Evolutionary conservation across 2,113 vertebrate genomes (phyloP), one percentile per base, ranked within the genome.

Genomic region (Stercorarius parasiticus): DNA sequence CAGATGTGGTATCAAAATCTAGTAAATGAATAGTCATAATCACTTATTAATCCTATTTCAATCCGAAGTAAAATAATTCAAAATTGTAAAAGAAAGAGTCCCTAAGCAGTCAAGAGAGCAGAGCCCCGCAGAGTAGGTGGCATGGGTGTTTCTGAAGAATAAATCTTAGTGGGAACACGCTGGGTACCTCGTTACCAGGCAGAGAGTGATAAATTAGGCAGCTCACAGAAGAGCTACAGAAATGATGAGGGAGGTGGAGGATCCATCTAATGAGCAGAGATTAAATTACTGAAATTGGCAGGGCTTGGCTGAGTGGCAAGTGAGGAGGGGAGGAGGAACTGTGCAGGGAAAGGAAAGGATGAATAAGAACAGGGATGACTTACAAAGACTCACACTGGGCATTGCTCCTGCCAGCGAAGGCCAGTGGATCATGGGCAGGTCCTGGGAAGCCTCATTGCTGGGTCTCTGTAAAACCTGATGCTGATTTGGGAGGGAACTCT

Each of bases 231-330:
- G 91, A 97, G 91, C 81, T 80, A 64, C 91, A 95, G 96, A 72
- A 97, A 94, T 95, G 85, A 95, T 88, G 96, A 97, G 89, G 81
- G 90, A 95, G 96, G 97, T 95, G 94, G 95, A 95, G 89, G 91
- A 95, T 77, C 94, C 56, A 61, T 58, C 83, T 97, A 97, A 97
- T 94, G 80, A 97, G 93, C 62, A 77, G 84, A 87, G 89, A 95
- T 94, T 97, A 95, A 90, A 95, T 93, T 92, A 96, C 78, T 82
- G 86, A 82, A 92, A 95, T 90, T 49, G 64, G 86, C 91, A 95
- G 93, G 64, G 81, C 84, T 85, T 76, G 78, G 82, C 95, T 93
- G 93, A 92, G 70, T 79, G 93, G 89, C 86, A 81, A 50, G 89
- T 53, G 72, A 78, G 56, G 42, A 80, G 32, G 21, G 52, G 26